phyloP scores from a whole-genome alignment of 1,140 invertebrate species.

The Galleria mellonella region DNA sequence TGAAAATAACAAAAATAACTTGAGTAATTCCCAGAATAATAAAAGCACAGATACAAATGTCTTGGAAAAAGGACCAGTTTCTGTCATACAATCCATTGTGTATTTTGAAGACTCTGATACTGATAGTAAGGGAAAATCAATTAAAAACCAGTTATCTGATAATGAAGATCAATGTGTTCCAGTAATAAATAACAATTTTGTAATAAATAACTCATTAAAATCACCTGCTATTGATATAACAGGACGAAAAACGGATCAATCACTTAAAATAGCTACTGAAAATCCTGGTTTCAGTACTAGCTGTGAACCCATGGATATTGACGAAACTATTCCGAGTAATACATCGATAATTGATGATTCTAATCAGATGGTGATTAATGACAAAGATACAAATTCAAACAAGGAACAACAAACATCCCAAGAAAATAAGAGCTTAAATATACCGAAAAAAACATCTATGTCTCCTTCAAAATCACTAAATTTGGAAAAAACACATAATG shows the following conservation, averaged over 20 bases:
- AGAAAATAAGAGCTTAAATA: not conserved
- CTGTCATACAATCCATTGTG: conserved; percentile 22
- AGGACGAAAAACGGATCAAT: not conserved
- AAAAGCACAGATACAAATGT: conserved; percentile 8
- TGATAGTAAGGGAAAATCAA: conserved; percentile 19
- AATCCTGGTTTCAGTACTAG: conserved; percentile 16
- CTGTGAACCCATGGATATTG: conserved; percentile 61
- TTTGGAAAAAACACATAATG: conserved; percentile 31
- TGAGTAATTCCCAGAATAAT: no score
- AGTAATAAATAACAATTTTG: conserved; percentile 4
- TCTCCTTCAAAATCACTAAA: conserved; percentile 15
- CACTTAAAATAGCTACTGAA: conserved; percentile 3
- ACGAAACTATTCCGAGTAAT: conserved; percentile 50
- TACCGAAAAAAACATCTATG: conserved; percentile 6
- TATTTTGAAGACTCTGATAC: conserved; percentile 49
- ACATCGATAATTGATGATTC: conserved; percentile 1
- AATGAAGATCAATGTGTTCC: conserved; percentile 52
- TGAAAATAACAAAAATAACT: no score
- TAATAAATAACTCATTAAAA: no score
- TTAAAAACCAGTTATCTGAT: conserved; percentile 10
- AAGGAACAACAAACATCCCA: not conserved
- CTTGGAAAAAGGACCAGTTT: conserved; percentile 24
- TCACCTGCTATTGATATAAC: not conserved
- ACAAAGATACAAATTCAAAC: not conserved
- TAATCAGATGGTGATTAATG: not conserved